A percentile compares a stretch with the other conserved stretches of the same genome.
Evolutionary conservation across 1,140 invertebrate species (phyloP).

Genomic region (Eumaeus atala): DNA sequence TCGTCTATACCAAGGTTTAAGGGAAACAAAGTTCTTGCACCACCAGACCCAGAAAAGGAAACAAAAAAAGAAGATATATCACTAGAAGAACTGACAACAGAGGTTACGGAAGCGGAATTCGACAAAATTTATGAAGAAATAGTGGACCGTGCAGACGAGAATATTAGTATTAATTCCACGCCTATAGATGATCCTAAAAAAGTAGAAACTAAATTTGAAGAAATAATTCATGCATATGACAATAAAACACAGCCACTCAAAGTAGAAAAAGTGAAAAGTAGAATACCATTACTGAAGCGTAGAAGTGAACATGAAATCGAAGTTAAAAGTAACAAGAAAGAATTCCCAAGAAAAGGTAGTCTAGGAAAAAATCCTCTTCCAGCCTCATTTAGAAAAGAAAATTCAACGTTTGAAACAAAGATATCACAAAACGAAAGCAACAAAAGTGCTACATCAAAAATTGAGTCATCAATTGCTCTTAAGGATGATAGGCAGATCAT

Average conservation of each 20-base stretch:
- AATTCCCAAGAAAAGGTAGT: slow-evolving; percentile 5
- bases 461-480: not conserved
- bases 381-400: slow-evolving; percentile 22
- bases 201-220: slow-evolving; percentile 52
- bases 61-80: slow-evolving; percentile 14
- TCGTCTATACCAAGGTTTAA: slow-evolving; percentile 47
- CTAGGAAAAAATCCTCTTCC: not conserved
- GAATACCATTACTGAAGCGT: slow-evolving; percentile 49
- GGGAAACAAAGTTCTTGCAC: slow-evolving; percentile 23
- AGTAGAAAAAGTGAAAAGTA: slow-evolving; percentile 35
- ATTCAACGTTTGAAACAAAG: slow-evolving; percentile 7
- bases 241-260: slow-evolving; percentile 32
- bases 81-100: slow-evolving; percentile 7
- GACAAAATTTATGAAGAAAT: slow-evolving; percentile 59
- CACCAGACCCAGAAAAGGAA: slow-evolving; percentile 11
- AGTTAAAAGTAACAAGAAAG: slow-evolving; percentile 14
- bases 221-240: slow-evolving; percentile 57
- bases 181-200: slow-evolving; percentile 37
- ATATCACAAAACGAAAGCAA: not conserved
- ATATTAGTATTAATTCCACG: slow-evolving; percentile 16
- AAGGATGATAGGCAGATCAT: not conserved
- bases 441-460: not conserved
- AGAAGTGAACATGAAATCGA: slow-evolving; percentile 43
- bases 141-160: slow-evolving; percentile 22
- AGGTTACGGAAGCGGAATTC: slow-evolving; percentile 47